Conservation (phyloP, 2,113 vertebrate species). For the Anarhynchus alexandrinus region DNA sequence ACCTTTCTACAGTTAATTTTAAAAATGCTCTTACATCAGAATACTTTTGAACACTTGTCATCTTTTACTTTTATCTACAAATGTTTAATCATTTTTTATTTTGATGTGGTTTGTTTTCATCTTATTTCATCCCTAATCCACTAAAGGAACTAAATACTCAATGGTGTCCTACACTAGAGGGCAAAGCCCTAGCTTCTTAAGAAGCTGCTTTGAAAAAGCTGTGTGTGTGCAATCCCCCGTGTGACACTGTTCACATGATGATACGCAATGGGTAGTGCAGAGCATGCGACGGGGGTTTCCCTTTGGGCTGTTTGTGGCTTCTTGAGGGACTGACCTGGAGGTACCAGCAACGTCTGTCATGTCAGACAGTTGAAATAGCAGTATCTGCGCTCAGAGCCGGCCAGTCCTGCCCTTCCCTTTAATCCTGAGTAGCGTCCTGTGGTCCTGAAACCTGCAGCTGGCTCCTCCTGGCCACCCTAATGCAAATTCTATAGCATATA, state of each 20-base stretch:
- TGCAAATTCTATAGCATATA: background rate
- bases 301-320: background rate
- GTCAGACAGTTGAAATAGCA: background rate
- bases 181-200: background rate
- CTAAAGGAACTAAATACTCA: background rate
- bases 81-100: background rate
- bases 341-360: background rate
- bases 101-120: background rate
- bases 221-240: fast-evolving
- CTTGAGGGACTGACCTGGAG: background rate
- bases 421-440: background rate
- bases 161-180: background rate
- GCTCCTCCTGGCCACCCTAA: background rate
- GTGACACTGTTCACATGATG: background rate
- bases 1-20: background rate
- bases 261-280: fast-evolving
- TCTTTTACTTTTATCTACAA: background rate
- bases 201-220: background rate
- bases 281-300: fast-evolving
- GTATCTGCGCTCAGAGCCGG: fast-evolving
- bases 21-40: background rate
- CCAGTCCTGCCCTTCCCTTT: background rate
- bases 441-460: background rate
- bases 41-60: background rate
- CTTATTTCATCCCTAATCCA: background rate